Base-by-base conservation (phyloP, 2,797 vertebrate species). In the Synanceia verrucosa region DNA sequence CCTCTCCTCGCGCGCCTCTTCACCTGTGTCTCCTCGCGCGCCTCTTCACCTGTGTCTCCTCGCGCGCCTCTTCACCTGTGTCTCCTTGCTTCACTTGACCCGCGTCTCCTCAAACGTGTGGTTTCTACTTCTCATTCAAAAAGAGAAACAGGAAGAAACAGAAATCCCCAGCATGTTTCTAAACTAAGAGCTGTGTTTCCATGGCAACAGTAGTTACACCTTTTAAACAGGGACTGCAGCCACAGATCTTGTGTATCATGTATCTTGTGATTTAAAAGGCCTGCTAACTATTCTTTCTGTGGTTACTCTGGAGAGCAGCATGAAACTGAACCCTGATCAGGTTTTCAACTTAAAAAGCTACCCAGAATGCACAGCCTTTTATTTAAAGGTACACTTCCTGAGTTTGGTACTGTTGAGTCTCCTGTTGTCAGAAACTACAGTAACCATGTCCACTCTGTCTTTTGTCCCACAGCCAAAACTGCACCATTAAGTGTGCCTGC, bases 401-500 rank as follows among this genome's bases (percentile, higher is more conserved):
- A 26, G 44, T 34, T 34, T 28, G 11, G 1, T 18, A 5, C 13
- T 31, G 16, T n/a, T n/a, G n/a, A n/a, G n/a, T n/a, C n/a, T n/a
- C 18, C 23, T 1, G 3, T 18, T 53, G 23, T 52, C 21, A 57
- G 65, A 53, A 70, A 57, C 4, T 23, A 77, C n/a, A 71, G 21
- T 65, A 76, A 66, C 52, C 14, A 58, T 50, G 18, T 64, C 11
- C 24, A 31, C 33, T 47, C 46, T 61, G 76, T 79, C 44, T 82
- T 81, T 70, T 77, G 18, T 90, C 81, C 84, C 61, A 64, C 95
- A 98, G 96, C 96, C 96, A 95, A 98, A 97, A 96, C 93, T 97
- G 92, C 97, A 97, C 95, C 97, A 96, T 95, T 94, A 80, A 95
- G 92, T 95, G 95, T 95, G 92, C 94, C 93, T 95, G 94, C 91